Evolutionary conservation across 2,113 vertebrate species (phyloP), one percentile per base, ranked within the genome.

Genomic region (Chloebia gouldiae): DNA sequence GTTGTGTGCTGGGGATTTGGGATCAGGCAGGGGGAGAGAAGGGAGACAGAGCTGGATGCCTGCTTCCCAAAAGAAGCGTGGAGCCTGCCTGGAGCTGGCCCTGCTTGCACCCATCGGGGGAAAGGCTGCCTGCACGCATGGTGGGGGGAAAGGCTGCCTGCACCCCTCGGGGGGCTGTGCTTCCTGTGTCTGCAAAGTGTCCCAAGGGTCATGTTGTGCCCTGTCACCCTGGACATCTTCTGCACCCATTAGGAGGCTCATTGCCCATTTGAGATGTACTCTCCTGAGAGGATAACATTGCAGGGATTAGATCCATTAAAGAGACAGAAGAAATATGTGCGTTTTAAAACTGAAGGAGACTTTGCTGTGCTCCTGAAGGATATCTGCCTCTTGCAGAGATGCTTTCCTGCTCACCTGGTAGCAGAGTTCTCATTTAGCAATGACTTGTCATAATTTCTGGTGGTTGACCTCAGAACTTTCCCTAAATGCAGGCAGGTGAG

Each of bases 1-100:
- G 75, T 80, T 92, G 75, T 95, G 68, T 92, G 66, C 86, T 53
- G 87, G 59, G 89, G 83, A 91, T 89, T 95, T 92, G 89, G 87
- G 75, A 85, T 81, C 0, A 35, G 78, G 42, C 81, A 79, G 81
- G 39, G 65, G 84, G 37, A 77, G 72, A 57, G 70, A 75, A 69
- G 59, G 53, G 86, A 92, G 27, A 10, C 0, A 4, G 47, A 86
- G 59, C 53, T 90, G 59, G 47, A 69, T 0, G 4, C 37, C 61
- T 76, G 73, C 60, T 39, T 80, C 78, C 21, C 1, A 76, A 93
- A 92, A 88, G 72, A 57, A 42, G 9, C 0, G 0, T 25, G 47
- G 40, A 86, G 44, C 24, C 61, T 56, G 21, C 4, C 6, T 49
- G 71, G 49, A 39, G 33, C 63, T n/a, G 42, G 50, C 20, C 44